Base-by-base conservation (phyloP, 1,140 invertebrate species). In the Euschistus heros region DNA sequence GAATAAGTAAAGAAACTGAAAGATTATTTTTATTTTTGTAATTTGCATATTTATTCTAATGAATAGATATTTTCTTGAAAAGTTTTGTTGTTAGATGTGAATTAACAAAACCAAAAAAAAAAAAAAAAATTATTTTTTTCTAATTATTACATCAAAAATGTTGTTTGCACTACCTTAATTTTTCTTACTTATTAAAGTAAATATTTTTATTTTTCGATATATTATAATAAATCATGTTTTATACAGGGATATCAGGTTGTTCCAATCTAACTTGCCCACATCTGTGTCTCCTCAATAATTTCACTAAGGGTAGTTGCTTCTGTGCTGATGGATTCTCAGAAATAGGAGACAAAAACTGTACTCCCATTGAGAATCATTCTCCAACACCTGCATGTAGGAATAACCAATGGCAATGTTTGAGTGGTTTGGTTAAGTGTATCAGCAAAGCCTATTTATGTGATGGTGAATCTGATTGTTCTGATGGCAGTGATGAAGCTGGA, bases 271-370 rank as follows among this genome's bases (percentile, higher is more conserved):
- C 17, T 5, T 67, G 66, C 62, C 17, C 62, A 4, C 62, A 67
- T 27, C 72, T 87, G 26, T 86, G 84, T 73, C 74, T 86, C 22
- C 70, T 77, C 0, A 75, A 72, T 63, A 80, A 79, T 2, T 20
- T 26, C 10, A 22, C n/a, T 13, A 68, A 71, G 17, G 75, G 75
- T 5, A 72, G 76, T 0, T 86, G 86, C 74, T 74, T 73, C 13
- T 86, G 84, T 73, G 72, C 75, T 22, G 79, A 80, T 68, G 84
- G 83, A 17, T 64, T 46, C 37, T 4, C 17, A 20, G 54, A 50
- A 3, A 18, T 18, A 15, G 22, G 17, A 10, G 24, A 15, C 42
- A 18, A 47, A 50, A 15, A 57, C 15, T 57, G 63, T 50, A 37
- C 33, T 47, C 44, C 22, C 17, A 22, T 14, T 20, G 17, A 18